Percentiles rank a stretch among this genome's conserved stretches.
Evolutionary conservation across 2,113 vertebrate genomes (phyloP).

Genomic region (Hucho hucho): DNA sequence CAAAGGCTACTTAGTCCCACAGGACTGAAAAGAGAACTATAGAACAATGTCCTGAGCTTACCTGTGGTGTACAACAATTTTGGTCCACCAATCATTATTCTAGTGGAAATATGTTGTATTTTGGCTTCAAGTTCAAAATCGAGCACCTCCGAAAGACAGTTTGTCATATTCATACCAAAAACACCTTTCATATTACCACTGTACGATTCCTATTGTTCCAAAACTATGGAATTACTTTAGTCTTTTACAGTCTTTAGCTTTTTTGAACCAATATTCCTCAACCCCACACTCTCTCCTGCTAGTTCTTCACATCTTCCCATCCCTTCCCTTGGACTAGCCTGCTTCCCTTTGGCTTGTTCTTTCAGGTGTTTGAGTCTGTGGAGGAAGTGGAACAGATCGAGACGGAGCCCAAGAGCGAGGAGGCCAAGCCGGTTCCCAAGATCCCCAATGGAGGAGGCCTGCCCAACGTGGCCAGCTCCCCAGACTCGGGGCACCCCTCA

Average conservation of each 20-base stretch:
- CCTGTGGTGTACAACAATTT: no score
- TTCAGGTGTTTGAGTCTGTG: slow-evolving; percentile 95
- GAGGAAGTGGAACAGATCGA: slow-evolving; percentile 85
- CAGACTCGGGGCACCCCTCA: slow-evolving; percentile 90
- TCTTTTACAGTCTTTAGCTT: background rate
- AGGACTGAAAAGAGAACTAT: no score
- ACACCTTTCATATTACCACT: no score
- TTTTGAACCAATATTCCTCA: slow-evolving; percentile 44
- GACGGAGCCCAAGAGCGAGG: slow-evolving; percentile 77
- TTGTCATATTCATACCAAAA: no score
- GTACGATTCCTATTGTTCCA: no score
- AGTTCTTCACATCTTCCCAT: slow-evolving; percentile 62
- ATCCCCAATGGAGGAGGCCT: slow-evolving; percentile 78
- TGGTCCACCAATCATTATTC: no score
- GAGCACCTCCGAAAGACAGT: no score
- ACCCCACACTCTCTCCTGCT: slow-evolving; percentile 56
- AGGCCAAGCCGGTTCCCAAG: slow-evolving; percentile 75
- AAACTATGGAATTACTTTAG: no score
- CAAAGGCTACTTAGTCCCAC: no score
- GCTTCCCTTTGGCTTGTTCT: slow-evolving; percentile 70
- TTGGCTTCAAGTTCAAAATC: no score
- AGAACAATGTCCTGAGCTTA: no score
- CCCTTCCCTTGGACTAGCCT: slow-evolving; percentile 69
- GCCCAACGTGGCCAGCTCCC: slow-evolving; percentile 78
- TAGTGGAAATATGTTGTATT: no score